Percentiles rank a stretch among this genome's conserved stretches.
phyloP scores from a whole-genome alignment of 1,140 invertebrate species.

The Lordiphosa collinella region DNA sequence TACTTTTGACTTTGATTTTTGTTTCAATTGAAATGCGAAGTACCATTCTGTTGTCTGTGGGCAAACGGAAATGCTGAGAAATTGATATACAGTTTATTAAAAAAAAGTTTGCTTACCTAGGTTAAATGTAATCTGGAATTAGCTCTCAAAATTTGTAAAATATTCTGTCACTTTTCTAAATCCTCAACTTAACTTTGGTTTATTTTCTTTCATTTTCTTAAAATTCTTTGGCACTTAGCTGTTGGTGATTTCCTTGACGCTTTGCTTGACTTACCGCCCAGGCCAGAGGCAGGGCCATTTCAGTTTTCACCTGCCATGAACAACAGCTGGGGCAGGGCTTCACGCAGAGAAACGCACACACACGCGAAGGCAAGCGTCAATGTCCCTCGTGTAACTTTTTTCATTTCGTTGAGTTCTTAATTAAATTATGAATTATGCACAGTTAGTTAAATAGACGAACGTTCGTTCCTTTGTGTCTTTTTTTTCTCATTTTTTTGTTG shows the following conservation, averaged over 20 bases:
- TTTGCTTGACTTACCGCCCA: constrained; percentile 25
- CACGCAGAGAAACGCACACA: constrained; percentile 23
- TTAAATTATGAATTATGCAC: constrained; percentile 75
- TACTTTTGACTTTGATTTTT: neutral
- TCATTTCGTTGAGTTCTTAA: constrained; percentile 67
- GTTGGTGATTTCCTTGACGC: constrained; percentile 44
- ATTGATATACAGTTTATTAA: too few species aligned
- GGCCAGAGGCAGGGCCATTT: constrained; percentile 17
- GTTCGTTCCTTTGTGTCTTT: constrained; percentile 21
- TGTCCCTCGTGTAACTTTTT: constrained; percentile 58
- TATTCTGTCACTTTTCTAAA: neutral
- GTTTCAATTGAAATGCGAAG: constrained; percentile 2
- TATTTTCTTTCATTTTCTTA: constrained; percentile 16
- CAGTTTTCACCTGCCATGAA: constrained; percentile 1
- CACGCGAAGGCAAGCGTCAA: constrained; percentile 15
- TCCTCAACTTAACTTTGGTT: constrained; percentile 7
- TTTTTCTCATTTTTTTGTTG: neutral
- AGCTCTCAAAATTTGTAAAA: too few species aligned
- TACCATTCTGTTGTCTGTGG: too few species aligned
- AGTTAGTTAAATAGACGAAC: constrained; percentile 68
- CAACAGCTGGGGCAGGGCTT: constrained; percentile 40
- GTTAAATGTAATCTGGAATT: too few species aligned
- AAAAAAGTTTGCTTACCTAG: too few species aligned
- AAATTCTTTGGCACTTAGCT: constrained; percentile 33
- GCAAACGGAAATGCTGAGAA: too few species aligned